Evolutionary conservation across 2,797 vertebrate genomes (phyloP).

Genomic region (Oreochromis grahami): DNA sequence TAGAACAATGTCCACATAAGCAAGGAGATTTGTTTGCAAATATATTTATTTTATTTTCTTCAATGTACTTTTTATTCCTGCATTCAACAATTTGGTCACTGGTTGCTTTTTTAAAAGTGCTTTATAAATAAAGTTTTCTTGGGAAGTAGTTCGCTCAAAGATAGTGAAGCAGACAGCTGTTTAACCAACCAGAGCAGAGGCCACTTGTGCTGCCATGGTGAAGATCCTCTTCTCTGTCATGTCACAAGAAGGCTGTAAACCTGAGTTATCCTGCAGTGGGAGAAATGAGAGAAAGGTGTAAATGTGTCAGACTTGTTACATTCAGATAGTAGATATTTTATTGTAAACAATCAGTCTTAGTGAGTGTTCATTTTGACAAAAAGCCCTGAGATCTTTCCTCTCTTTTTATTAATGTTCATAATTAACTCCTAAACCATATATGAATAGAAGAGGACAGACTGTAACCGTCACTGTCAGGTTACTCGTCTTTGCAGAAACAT

Average conservation of each 20-base stretch:
- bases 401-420: neutral
- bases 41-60: no score
- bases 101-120: neutral
- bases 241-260: slow-evolving; percentile 66
- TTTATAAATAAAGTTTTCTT: neutral
- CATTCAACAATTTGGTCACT: no score
- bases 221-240: slow-evolving; percentile 89
- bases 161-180: neutral
- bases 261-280: slow-evolving; percentile 71
- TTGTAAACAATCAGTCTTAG: accelerated
- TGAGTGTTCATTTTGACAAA: neutral
- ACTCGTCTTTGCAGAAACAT: neutral
- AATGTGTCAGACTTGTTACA: neutral
- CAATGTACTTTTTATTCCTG: no score
- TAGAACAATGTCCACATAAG: no score
- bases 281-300: neutral
- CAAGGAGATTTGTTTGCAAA: neutral
- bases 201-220: slow-evolving; percentile 83
- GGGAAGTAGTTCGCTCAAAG: accelerated
- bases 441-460: accelerated
- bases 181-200: slow-evolving; percentile 85
- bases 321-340: neutral
- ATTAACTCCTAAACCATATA: neutral
- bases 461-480: neutral
- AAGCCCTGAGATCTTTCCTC: neutral